Evolutionary conservation across 2,113 vertebrate genomes (phyloP).

Genomic region (Anas platyrhynchos): DNA sequence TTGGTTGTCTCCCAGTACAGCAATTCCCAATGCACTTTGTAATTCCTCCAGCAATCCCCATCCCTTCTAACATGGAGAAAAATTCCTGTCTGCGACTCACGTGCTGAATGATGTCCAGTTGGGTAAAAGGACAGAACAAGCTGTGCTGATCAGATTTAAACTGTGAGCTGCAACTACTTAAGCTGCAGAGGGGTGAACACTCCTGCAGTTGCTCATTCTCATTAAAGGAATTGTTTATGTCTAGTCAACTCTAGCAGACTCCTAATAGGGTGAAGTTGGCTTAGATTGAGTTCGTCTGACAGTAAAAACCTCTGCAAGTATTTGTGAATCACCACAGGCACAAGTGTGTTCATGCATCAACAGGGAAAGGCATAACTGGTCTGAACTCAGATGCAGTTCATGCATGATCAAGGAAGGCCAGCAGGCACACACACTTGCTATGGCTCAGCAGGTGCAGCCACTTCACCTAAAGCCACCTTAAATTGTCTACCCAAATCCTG

Average conservation of each 20-base stretch:
- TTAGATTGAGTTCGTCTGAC: neutral
- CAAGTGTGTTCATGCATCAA: fast-evolving
- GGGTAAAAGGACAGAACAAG: neutral
- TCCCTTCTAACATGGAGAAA: neutral
- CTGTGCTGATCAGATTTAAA: neutral
- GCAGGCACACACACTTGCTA: neutral
- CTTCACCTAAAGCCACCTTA: neutral
- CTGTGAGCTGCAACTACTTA: neutral
- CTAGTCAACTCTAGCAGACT: neutral
- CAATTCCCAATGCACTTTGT: neutral
- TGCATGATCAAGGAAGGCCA: neutral
- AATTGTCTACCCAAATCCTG: neutral
- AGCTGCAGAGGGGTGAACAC: neutral
- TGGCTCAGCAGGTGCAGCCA: neutral
- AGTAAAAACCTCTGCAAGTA: neutral
- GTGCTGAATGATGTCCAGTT: neutral
- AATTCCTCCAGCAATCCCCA: neutral
- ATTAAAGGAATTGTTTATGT: neutral
- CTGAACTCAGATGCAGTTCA: neutral
- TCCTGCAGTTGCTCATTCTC: neutral
- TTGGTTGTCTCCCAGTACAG: neutral
- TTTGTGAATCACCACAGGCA: neutral
- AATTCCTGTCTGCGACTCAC: neutral
- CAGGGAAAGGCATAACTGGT: fast-evolving
- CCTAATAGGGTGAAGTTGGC: neutral